Evolutionary conservation across 2,797 vertebrate species (phyloP).

Genomic region (Triplophysa yarkandensis): DNA sequence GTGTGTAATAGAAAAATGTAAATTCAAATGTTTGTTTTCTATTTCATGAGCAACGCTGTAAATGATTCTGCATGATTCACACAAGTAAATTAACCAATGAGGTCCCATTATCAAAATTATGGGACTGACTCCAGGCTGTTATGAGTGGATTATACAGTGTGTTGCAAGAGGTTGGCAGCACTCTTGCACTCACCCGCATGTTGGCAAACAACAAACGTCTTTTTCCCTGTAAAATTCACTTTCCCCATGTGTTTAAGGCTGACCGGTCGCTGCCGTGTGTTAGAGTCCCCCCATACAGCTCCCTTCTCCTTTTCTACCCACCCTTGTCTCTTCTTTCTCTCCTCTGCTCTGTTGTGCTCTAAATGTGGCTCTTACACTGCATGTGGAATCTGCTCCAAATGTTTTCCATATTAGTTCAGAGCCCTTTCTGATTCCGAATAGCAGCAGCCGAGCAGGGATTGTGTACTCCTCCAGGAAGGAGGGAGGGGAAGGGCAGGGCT

Average conservation of each 20-base stretch:
- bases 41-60: no score
- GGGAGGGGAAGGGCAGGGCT: conserved; percentile 39
- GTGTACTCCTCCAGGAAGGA: conserved; percentile 67
- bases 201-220: conserved; percentile 49
- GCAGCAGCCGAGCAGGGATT: conserved; percentile 70
- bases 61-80: conserved; percentile 21
- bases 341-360: conserved; percentile 70
- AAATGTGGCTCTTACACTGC: conserved; percentile 84
- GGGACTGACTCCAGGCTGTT: conserved; percentile 69
- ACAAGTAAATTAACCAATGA: conserved; percentile 65
- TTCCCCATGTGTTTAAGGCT: conserved; percentile 22
- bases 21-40: no score
- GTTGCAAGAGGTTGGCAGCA: conserved; percentile 69
- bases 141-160: conserved; percentile 59
- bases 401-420: conserved; percentile 99
- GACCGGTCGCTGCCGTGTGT: conserved; percentile 75
- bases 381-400: conserved; percentile 83
- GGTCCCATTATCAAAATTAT: conserved; percentile 76
- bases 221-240: conserved; percentile 25
- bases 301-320: conserved; percentile 62
- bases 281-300: conserved; percentile 78
- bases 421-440: conserved; percentile 81
- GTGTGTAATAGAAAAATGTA: no score
- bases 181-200: conserved; percentile 60
- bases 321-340: conserved; percentile 59